Evolutionary conservation across 2,888 invertebrate species (phyloP).

Genomic region (Baronia brevicornis): DNA sequence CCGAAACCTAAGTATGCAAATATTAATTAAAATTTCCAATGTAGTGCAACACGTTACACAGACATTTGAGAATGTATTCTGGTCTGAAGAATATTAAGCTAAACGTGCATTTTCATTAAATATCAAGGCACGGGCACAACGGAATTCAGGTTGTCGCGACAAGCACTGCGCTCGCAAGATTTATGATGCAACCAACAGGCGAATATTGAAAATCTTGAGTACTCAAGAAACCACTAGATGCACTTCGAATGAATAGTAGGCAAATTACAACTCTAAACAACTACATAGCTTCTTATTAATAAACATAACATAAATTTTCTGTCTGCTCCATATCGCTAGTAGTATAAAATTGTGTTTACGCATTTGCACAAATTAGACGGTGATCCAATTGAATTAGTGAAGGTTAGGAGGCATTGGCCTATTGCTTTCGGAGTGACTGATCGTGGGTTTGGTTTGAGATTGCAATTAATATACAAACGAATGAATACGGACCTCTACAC

Average conservation of each 20-base stretch:
- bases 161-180: constrained; percentile 50
- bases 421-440: too few species aligned
- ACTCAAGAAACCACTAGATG: constrained; percentile 53
- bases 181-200: constrained; percentile 68
- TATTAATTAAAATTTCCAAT: constrained; percentile 4
- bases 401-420: too few species aligned
- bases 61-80: constrained; percentile 22
- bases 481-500: too few species aligned
- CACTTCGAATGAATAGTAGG: constrained; percentile 44
- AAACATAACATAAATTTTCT: not conserved
- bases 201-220: constrained; percentile 65
- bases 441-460: too few species aligned
- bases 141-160: constrained; percentile 62
- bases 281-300: constrained; percentile 2
- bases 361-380: too few species aligned
- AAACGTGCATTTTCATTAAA: constrained; percentile 65
- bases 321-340: too few species aligned
- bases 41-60: constrained; percentile 7
- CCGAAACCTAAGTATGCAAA: too few species aligned
- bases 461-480: too few species aligned
- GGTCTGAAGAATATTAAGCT: constrained; percentile 42
- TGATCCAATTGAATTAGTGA: too few species aligned
- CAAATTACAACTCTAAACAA: constrained; percentile 30
- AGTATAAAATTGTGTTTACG: too few species aligned
- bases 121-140: constrained; percentile 49